These are phyloP conservation scores for Druceiella hillmani DNA, from an alignment of 2,888 invertebrate species.

Conservation along the genomic window DNA sequence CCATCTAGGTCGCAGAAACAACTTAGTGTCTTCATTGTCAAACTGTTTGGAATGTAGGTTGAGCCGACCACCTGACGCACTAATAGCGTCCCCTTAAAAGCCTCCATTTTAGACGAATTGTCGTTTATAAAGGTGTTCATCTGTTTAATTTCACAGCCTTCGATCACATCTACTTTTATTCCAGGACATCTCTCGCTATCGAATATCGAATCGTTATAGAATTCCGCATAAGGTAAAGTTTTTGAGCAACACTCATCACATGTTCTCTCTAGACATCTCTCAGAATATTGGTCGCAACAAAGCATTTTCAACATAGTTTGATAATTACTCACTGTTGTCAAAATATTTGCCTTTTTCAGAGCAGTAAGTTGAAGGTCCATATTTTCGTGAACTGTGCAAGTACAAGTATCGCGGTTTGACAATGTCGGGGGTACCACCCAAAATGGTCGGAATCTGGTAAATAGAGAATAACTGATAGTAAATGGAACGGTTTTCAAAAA, in stretches of 20 bases:
- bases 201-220: too few relatives aligned
- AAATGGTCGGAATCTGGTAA: conserved; percentile 19
- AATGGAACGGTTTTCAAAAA: conserved; percentile 18
- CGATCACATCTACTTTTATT: too few relatives aligned
- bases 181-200: too few relatives aligned
- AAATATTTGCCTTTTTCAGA: conserved; percentile 21
- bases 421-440: conserved; percentile 25
- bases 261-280: conserved; percentile 21
- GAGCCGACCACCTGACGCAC: too few relatives aligned
- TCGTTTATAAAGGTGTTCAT: too few relatives aligned
- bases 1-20: too few relatives aligned
- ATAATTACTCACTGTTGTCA: conserved; percentile 21
- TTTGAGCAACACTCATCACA: conserved; percentile 21
- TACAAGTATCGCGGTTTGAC: conserved; percentile 25
- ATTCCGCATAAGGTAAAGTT: conserved; percentile 19
- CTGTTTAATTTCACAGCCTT: too few relatives aligned
- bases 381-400: conserved; percentile 23
- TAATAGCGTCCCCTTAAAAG: too few relatives aligned
- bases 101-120: too few relatives aligned
- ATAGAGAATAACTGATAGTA: conserved; percentile 14
- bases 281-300: conserved; percentile 23
- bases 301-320: conserved; percentile 21
- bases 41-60: too few relatives aligned
- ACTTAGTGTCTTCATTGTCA: too few relatives aligned
- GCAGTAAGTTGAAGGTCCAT: conserved; percentile 22